phyloP scores from a whole-genome alignment of 2,797 vertebrate genomes.

The Rhincodon typus region DNA sequence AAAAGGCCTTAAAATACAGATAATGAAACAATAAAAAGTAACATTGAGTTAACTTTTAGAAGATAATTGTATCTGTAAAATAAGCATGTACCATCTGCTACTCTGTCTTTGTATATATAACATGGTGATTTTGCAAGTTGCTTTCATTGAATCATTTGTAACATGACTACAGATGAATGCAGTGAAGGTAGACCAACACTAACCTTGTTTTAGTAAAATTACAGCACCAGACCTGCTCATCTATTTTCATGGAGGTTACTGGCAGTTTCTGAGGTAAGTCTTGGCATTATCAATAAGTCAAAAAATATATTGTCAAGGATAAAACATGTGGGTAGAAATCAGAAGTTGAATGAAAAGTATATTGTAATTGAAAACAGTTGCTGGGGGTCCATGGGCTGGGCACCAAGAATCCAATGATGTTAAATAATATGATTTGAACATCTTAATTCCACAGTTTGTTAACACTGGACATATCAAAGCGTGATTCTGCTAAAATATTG shows the following conservation, averaged over 20 bases:
- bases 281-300: neutral
- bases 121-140: neutral
- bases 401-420: neutral
- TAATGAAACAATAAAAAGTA: neutral
- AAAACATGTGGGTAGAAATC: neutral
- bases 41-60: neutral
- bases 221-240: slow-evolving; percentile 71
- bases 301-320: too few relatives aligned
- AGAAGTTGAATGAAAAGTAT: neutral
- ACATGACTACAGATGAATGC: neutral
- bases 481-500: too few relatives aligned
- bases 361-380: neutral
- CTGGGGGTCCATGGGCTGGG: neutral
- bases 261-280: slow-evolving; percentile 82
- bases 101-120: neutral
- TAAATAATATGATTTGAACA: neutral
- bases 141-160: neutral
- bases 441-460: neutral
- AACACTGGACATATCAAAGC: neutral
- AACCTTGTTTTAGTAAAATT: slow-evolving; percentile 39
- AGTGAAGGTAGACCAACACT: neutral
- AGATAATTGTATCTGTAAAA: neutral
- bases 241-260: slow-evolving; percentile 90
- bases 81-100: neutral
- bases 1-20: neutral